Conservation (phyloP, 2,888 invertebrate genomes). For the Heliconius charithonia region DNA sequence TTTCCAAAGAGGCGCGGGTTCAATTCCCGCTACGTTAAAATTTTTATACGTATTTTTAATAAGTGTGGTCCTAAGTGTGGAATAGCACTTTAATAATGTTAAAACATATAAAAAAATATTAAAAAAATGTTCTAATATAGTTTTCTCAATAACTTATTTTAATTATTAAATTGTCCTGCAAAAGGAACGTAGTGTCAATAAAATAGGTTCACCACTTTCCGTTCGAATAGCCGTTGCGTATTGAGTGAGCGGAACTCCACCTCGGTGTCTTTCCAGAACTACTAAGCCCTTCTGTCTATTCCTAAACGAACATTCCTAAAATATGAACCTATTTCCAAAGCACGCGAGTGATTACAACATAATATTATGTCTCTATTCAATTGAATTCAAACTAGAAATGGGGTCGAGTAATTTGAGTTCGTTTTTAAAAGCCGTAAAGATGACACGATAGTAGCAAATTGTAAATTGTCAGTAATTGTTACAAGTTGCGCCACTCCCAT, state of each 20-base stretch:
- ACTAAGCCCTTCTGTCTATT: not conserved
- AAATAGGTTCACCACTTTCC: too few relatives aligned
- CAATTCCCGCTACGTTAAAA: too few relatives aligned
- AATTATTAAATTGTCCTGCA: not conserved
- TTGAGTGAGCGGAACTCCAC: too few relatives aligned
- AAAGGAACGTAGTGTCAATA: not conserved
- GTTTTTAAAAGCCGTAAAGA: conserved; percentile 55
- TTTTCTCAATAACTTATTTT: not conserved
- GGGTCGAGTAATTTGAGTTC: conserved; percentile 62
- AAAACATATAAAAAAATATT: too few relatives aligned
- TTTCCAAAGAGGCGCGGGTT: too few relatives aligned
- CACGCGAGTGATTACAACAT: conserved; percentile 6
- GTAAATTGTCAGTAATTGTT: conserved; percentile 64
- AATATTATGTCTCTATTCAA: conserved; percentile 40
- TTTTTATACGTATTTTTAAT: too few relatives aligned
- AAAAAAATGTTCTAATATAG: not conserved
- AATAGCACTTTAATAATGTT: too few relatives aligned
- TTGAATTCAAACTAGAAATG: conserved; percentile 46
- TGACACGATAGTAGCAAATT: conserved; percentile 53
- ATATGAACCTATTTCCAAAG: not conserved
- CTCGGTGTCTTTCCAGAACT: too few relatives aligned
- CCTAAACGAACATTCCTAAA: too few relatives aligned
- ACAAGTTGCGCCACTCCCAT: conserved; percentile 67
- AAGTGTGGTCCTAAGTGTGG: too few relatives aligned
- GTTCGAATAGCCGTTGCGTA: too few relatives aligned